phyloP scores from a whole-genome alignment of 2,797 vertebrate genomes.

The Ctenosaura bakeri region DNA sequence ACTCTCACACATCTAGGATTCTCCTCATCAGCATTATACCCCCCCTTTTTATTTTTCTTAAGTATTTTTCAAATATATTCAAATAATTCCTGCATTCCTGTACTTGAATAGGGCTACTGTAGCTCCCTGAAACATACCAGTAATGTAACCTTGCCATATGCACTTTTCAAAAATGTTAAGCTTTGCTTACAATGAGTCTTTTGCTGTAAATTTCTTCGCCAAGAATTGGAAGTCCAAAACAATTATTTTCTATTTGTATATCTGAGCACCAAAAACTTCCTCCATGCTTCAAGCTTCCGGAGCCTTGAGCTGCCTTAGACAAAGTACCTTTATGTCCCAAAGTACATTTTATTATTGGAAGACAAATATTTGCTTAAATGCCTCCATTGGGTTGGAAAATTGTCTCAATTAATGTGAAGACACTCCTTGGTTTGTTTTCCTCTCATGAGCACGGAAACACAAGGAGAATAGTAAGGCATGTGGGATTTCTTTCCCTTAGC shows the following conservation, averaged over 20 bases:
- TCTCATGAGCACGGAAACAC: fast-evolving
- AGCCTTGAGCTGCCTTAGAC: background rate
- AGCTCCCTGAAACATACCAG: too few relatives aligned
- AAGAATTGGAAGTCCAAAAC: background rate
- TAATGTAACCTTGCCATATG: too few relatives aligned
- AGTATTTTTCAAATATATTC: too few relatives aligned
- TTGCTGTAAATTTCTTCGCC: too few relatives aligned
- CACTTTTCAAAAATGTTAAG: too few relatives aligned
- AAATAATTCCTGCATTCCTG: too few relatives aligned
- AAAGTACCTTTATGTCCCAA: background rate
- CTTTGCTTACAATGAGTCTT: too few relatives aligned
- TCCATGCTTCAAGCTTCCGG: too few relatives aligned
- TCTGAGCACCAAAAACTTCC: background rate
- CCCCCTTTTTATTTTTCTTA: too few relatives aligned
- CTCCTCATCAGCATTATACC: too few relatives aligned
- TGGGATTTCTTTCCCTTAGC: background rate
- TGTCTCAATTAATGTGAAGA: slow-evolving; percentile 16
- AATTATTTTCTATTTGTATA: background rate
- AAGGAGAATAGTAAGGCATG: background rate
- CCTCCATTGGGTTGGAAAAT: background rate
- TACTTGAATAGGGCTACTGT: too few relatives aligned
- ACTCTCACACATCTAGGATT: too few relatives aligned
- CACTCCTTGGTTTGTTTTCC: background rate
- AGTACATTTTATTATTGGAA: background rate
- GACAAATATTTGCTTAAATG: background rate